Evolutionary conservation across 2,113 vertebrate genomes (phyloP).

Genomic region (Antechinus flavipes): DNA sequence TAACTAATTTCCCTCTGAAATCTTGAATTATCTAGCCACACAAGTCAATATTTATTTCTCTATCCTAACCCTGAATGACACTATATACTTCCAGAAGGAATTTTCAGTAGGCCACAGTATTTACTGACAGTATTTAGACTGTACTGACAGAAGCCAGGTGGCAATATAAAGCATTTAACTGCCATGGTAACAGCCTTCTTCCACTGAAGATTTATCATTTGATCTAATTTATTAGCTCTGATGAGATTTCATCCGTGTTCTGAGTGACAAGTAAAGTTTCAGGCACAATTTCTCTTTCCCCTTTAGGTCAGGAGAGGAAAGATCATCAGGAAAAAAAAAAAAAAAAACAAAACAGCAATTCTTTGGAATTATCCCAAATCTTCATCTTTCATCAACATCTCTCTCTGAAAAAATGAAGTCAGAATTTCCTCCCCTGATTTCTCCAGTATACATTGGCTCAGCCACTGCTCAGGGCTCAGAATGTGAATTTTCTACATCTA

Average conservation of each 20-base stretch:
- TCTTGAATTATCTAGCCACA: not conserved
- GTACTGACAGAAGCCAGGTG: slow-evolving; percentile 6
- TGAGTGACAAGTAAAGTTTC: slow-evolving; percentile 7
- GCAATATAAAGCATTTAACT: not conserved
- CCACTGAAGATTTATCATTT: slow-evolving; percentile 22
- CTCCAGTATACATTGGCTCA: not conserved
- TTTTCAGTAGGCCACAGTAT: slow-evolving; percentile 4
- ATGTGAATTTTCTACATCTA: not conserved
- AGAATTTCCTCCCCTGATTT: slow-evolving; percentile 12
- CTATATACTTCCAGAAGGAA: not conserved
- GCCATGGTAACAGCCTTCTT: slow-evolving; percentile 3
- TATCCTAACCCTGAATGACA: not conserved
- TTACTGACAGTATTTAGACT: slow-evolving; percentile 8
- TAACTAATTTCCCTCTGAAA: not conserved
- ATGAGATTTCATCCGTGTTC: not conserved
- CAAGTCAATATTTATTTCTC: not conserved
- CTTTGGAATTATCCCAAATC: not conserved
- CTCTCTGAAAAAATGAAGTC: not conserved
- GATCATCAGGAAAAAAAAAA: too few relatives aligned
- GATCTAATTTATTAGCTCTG: slow-evolving; percentile 27
- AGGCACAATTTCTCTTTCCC: not conserved
- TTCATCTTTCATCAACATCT: not conserved
- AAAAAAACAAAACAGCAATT: not conserved
- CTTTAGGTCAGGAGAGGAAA: not conserved
- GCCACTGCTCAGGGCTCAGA: slow-evolving; percentile 22